Conservation (phyloP, 2,797 vertebrate genomes). For the Mastacembelus armatus region DNA sequence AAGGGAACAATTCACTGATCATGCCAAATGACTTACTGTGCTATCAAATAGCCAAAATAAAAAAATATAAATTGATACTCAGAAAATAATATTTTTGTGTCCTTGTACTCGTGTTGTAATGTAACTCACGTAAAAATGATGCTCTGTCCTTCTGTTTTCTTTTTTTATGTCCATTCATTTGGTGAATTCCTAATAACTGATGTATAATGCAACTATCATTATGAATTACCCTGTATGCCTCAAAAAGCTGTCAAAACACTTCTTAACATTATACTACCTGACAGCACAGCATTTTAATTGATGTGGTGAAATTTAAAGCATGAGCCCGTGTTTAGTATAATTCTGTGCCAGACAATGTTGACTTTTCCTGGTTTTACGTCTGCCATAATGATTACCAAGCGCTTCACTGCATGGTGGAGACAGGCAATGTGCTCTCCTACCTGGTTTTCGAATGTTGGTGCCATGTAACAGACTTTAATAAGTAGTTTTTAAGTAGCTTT, state of each 20-base stretch:
- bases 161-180: background rate
- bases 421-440: conserved; percentile 36
- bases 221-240: conserved; percentile 27
- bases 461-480: conserved; percentile 18
- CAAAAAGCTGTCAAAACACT: conserved; percentile 32
- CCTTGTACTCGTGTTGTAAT: background rate
- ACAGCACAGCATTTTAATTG: conserved; percentile 38
- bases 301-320: conserved; percentile 41
- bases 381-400: conserved; percentile 61
- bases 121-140: too few species aligned
- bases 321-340: conserved; percentile 35
- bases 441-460: conserved; percentile 41
- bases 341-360: conserved; percentile 47
- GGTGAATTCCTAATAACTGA: conserved; percentile 9
- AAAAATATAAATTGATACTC: background rate
- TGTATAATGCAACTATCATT: conserved; percentile 15
- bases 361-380: conserved; percentile 57
- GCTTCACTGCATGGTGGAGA: conserved; percentile 36
- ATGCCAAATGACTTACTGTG: background rate
- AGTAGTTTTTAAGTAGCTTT: too few species aligned
- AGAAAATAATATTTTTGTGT: background rate
- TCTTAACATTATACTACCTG: conserved; percentile 21
- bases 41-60: background rate
- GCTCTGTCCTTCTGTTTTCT: too few species aligned
- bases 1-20: background rate